A percentile compares a stretch with the other conserved stretches of the same genome.
phyloP scores from a whole-genome alignment of 2,888 invertebrate species.

The Fragum sueziense region DNA sequence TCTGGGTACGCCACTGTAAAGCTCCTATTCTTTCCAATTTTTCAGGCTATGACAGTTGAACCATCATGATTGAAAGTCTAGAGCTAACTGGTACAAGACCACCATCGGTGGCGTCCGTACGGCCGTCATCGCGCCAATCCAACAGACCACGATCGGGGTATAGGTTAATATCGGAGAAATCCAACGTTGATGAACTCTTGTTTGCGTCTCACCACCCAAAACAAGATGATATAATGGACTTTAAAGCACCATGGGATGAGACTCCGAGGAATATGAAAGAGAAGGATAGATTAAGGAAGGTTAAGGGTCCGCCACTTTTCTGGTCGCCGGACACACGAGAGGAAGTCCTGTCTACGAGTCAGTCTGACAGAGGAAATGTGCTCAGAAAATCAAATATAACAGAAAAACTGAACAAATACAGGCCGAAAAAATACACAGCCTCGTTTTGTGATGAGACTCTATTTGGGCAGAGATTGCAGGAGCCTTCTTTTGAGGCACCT shows the following conservation, averaged over 20 bases:
- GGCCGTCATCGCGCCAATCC: conserved; percentile 39
- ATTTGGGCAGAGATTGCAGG: conserved; percentile 70
- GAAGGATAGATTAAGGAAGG: conserved; percentile 47
- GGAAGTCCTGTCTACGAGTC: conserved; percentile 32
- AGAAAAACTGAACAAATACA: conserved; percentile 61
- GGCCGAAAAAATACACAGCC: conserved; percentile 69
- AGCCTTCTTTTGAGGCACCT: conserved; percentile 77
- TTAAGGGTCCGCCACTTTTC: conserved; percentile 64
- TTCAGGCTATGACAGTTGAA: not conserved
- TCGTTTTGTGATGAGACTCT: conserved; percentile 76
- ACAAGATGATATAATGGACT: conserved; percentile 34
- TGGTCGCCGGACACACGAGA: conserved; percentile 65
- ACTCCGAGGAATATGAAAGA: conserved; percentile 49
- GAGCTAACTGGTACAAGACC: conserved; percentile 57
- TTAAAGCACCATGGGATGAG: conserved; percentile 51
- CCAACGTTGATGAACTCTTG: conserved; percentile 72
- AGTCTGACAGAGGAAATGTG: conserved; percentile 37
- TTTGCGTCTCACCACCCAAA: conserved; percentile 65
- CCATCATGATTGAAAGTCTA: conserved; percentile 39
- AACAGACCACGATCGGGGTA: conserved; percentile 63
- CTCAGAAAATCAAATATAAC: conserved; percentile 37
- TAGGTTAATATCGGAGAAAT: conserved; percentile 61
- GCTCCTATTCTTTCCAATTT: not conserved
- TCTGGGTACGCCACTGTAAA: too few species aligned
- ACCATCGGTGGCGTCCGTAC: conserved; percentile 39